These are phyloP conservation scores for Ceyx cyanopectus DNA, from an alignment of 2,113 vertebrate species.

Conservation along the genomic window DNA sequence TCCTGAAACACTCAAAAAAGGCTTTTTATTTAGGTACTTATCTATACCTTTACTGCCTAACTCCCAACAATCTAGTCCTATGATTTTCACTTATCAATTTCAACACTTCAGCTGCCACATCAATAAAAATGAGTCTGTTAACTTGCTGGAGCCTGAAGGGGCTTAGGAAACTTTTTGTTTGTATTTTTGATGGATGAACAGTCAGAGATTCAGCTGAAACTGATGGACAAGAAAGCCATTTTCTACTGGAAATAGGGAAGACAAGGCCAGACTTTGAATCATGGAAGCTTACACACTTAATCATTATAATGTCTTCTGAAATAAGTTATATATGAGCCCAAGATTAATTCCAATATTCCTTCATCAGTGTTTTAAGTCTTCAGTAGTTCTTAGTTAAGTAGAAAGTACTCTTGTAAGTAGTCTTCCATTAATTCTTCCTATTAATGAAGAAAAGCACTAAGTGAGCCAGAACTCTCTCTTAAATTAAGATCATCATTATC, in stretches of 20 bases:
- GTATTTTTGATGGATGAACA: not conserved
- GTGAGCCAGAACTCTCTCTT: not conserved
- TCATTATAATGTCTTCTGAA: not conserved
- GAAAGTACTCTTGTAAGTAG: not conserved
- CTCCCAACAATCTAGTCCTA: not conserved
- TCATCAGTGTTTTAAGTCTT: not conserved
- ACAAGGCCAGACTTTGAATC: not conserved
- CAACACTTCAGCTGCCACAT: not conserved
- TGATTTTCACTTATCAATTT: not conserved
- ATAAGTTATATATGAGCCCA: not conserved
- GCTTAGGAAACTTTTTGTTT: not conserved
- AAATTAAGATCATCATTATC: constrained; percentile 18
- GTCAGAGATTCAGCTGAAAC: not conserved
- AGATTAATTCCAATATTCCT: not conserved
- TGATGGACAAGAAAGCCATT: not conserved
- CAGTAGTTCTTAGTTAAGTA: not conserved
- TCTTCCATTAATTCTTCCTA: not conserved
- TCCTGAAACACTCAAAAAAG: not conserved
- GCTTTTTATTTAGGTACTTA: not conserved
- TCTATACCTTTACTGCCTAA: not conserved
- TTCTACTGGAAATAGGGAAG: not conserved
- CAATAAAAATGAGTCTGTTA: not conserved
- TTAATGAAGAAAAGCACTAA: not conserved
- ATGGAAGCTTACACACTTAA: not conserved
- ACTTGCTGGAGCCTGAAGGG: not conserved